phyloP scores from a whole-genome alignment of 2,888 invertebrate genomes.

The Carterocephalus palaemon region DNA sequence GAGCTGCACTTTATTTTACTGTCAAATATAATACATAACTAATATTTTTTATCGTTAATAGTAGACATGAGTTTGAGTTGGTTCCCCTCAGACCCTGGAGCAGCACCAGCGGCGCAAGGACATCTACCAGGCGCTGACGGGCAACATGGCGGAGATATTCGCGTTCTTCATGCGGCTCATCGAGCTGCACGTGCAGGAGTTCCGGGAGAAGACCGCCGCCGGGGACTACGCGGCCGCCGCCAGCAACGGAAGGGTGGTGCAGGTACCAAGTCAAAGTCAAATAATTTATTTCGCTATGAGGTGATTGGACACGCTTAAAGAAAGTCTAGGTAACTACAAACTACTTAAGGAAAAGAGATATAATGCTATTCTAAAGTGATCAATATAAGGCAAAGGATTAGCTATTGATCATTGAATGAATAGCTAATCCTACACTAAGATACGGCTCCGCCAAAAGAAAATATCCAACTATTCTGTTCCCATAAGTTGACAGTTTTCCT shows the following conservation, averaged over 20 bases:
- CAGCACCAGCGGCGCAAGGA: slow-evolving; percentile 93
- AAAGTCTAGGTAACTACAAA: too few relatives aligned
- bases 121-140: slow-evolving; percentile 92
- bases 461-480: background rate
- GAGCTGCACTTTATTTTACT: too few relatives aligned
- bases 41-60: too few relatives aligned
- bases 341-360: too few relatives aligned
- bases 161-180: slow-evolving; percentile 89
- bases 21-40: too few relatives aligned
- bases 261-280: too few relatives aligned
- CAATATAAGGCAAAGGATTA: background rate
- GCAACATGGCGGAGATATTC: slow-evolving; percentile 93
- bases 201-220: slow-evolving; percentile 81
- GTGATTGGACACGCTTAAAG: too few relatives aligned
- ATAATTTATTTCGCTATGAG: too few relatives aligned
- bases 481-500: background rate
- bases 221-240: slow-evolving; percentile 82
- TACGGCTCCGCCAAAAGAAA: background rate
- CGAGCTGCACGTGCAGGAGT: slow-evolving; percentile 87
- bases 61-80: too few relatives aligned
- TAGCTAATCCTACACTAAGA: background rate
- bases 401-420: background rate
- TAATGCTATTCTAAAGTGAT: too few relatives aligned
- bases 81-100: slow-evolving; percentile 82
- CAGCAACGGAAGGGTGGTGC: slow-evolving; percentile 88